Percentiles rank a stretch among this genome's conserved stretches.
These are phyloP conservation scores for Periplaneta americana DNA, from an alignment of 1,140 invertebrate species.

Conservation along the genomic window DNA sequence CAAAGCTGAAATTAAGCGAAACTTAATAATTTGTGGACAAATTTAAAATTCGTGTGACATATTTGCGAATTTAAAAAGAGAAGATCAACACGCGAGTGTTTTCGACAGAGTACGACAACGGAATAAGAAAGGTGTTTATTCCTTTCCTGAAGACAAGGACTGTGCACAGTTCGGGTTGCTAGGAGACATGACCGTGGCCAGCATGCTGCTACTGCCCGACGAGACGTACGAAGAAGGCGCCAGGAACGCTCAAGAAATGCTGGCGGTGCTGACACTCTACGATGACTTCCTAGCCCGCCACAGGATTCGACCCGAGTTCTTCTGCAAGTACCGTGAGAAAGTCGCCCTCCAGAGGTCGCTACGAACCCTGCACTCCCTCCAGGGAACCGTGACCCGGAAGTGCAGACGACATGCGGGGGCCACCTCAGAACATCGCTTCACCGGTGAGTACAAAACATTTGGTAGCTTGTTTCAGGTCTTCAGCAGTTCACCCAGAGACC, in stretches of 20 bases:
- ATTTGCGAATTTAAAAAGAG: too few relatives aligned
- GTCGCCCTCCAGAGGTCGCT: neutral
- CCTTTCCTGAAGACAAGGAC: too few relatives aligned
- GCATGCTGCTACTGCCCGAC: constrained; percentile 55
- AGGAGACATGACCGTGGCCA: neutral
- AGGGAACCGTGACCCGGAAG: neutral
- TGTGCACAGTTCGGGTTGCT: neutral
- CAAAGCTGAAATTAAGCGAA: too few relatives aligned
- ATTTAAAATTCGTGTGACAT: too few relatives aligned
- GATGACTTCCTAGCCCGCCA: constrained; percentile 56
- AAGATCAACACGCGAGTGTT: too few relatives aligned
- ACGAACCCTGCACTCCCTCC: neutral
- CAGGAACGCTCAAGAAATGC: constrained; percentile 40
- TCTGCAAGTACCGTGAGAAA: constrained; percentile 37
- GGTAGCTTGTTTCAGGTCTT: too few relatives aligned
- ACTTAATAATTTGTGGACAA: too few relatives aligned
- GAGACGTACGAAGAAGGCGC: constrained; percentile 56
- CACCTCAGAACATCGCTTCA: neutral
- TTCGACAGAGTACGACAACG: too few relatives aligned
- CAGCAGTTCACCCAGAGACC: too few relatives aligned
- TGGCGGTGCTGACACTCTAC: constrained; percentile 46
- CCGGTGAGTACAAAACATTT: neutral
- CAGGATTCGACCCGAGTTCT: constrained; percentile 57
- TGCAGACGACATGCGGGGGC: neutral
- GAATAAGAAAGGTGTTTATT: too few relatives aligned